These are phyloP conservation scores for Alectoris magna DNA, from an alignment of 2,797 vertebrate genomes.

Conservation along the genomic window DNA sequence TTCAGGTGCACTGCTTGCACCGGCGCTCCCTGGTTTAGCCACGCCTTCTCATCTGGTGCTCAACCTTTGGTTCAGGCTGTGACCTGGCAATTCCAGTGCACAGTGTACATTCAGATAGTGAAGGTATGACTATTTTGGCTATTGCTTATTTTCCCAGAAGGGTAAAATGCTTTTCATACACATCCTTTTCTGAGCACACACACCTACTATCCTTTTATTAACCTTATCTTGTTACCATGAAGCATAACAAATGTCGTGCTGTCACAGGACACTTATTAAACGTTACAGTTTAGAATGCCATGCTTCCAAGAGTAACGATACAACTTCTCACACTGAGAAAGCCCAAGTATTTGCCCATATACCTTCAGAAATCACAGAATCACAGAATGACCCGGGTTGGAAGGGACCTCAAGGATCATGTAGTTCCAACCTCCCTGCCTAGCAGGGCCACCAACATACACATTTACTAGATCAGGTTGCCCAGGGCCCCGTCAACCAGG, in stretches of 20 bases:
- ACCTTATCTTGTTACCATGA: background rate
- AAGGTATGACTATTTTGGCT: background rate
- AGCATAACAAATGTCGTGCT: background rate
- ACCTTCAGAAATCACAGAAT: no score
- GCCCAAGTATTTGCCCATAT: slow-evolving; percentile 2
- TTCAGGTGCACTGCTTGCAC: no score
- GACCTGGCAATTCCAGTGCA: no score
- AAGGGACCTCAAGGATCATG: no score
- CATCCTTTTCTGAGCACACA: background rate
- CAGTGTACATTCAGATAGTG: background rate
- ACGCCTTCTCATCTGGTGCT: no score
- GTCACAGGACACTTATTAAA: background rate
- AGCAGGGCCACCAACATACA: no score
- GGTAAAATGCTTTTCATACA: background rate
- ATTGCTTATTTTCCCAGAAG: background rate
- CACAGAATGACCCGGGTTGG: no score
- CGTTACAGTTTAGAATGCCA: background rate
- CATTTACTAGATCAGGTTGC: no score
- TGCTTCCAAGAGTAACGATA: background rate
- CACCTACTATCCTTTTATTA: background rate
- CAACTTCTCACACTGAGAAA: slow-evolving; percentile 18
- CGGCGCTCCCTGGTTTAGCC: no score
- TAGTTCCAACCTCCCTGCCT: no score
- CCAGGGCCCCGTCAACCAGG: background rate
- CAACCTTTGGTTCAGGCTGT: no score